Evolutionary conservation across 2,797 vertebrate genomes (phyloP).

Genomic region (Megalops cyprinoides): DNA sequence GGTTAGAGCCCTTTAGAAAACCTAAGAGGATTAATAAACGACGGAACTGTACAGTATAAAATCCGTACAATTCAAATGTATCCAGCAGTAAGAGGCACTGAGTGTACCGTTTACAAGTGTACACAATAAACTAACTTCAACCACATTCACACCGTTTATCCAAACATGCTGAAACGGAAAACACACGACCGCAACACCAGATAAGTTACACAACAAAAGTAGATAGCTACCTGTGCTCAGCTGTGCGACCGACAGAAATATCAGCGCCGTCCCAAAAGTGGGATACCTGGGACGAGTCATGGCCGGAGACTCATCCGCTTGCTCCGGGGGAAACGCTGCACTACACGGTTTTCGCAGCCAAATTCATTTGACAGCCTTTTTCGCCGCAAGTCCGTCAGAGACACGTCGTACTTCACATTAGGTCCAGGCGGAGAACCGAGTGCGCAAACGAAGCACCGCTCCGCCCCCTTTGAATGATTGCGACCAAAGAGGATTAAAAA

Average conservation of each 20-base stretch:
- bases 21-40: neutral
- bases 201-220: neutral
- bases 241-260: slow-evolving; percentile 68
- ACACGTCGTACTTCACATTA: slow-evolving; percentile 37
- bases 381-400: slow-evolving; percentile 43
- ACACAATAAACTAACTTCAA: neutral
- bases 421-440: slow-evolving; percentile 47
- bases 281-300: slow-evolving; percentile 68
- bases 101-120: too few species aligned
- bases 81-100: neutral
- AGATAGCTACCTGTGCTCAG: slow-evolving; percentile 69
- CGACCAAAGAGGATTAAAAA: slow-evolving; percentile 70
- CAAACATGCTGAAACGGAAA: neutral
- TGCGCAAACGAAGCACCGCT: slow-evolving; percentile 54
- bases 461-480: slow-evolving; percentile 68
- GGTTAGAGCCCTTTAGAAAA: neutral
- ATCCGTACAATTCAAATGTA: neutral
- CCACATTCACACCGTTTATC: neutral
- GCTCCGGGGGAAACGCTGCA: slow-evolving; percentile 37
- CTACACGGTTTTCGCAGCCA: slow-evolving; percentile 38
- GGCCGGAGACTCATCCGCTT: slow-evolving; percentile 66
- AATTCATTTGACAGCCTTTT: slow-evolving; percentile 40
- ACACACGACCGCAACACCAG: slow-evolving; percentile 2
- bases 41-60: neutral
- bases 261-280: slow-evolving; percentile 65